phyloP scores from a whole-genome alignment of 2,113 vertebrate genomes.

The Tetrao urogallus region DNA sequence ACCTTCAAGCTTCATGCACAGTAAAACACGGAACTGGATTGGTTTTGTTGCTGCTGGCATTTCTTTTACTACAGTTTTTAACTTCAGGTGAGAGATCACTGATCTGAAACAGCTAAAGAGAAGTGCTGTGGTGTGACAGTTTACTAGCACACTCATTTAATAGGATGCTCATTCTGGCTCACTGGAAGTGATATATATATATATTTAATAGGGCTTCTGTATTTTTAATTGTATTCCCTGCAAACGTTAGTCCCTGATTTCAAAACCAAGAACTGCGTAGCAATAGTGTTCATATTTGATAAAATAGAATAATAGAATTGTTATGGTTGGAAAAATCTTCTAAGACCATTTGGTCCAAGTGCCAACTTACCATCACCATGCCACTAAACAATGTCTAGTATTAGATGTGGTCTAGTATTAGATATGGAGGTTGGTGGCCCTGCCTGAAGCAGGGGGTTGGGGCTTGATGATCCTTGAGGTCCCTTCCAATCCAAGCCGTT shows the following conservation, averaged over 20 bases:
- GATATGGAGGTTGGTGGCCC: too few relatives aligned
- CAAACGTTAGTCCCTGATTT: neutral
- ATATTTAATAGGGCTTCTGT: neutral
- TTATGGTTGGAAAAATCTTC: too few relatives aligned
- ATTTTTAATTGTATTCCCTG: neutral
- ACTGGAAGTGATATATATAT: neutral
- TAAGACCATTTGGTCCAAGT: too few relatives aligned
- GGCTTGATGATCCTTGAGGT: too few relatives aligned
- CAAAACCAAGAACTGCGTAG: neutral
- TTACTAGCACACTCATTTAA: fast-evolving
- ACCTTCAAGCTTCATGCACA: neutral
- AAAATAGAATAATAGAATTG: too few relatives aligned
- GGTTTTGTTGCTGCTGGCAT: neutral
- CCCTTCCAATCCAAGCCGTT: too few relatives aligned
- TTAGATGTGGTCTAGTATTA: too few relatives aligned
- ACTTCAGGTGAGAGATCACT: neutral
- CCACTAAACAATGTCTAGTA: too few relatives aligned
- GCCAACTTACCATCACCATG: too few relatives aligned
- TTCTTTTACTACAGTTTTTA: neutral
- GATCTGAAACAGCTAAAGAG: neutral
- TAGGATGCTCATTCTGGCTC: fast-evolving
- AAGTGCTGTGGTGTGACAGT: neutral
- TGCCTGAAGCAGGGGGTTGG: too few relatives aligned
- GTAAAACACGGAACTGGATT: neutral
- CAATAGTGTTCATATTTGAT: neutral